Evolutionary conservation across 2,113 vertebrate species (phyloP).

Genomic region (Brachyistius frenatus): DNA sequence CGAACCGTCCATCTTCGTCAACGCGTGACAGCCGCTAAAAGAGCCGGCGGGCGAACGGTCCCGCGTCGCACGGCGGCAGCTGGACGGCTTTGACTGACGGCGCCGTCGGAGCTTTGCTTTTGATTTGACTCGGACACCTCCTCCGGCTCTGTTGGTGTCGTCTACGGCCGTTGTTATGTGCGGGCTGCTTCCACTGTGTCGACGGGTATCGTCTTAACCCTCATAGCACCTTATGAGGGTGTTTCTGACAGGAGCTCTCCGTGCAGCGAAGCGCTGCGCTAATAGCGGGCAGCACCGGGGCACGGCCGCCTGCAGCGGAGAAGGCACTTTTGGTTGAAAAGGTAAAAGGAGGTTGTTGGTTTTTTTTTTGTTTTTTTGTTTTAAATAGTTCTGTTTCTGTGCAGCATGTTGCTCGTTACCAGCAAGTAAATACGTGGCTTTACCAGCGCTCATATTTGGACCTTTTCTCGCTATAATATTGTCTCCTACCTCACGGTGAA

Average conservation of each 20-base stretch:
- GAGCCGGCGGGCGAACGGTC: slow-evolving; percentile 40
- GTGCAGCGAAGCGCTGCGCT: slow-evolving; percentile 7
- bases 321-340: background rate
- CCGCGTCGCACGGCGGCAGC: slow-evolving; percentile 63
- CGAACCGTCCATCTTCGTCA: slow-evolving; percentile 54
- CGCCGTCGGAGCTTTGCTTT: slow-evolving; percentile 52
- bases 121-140: slow-evolving; percentile 66
- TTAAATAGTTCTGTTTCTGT: too few species aligned
- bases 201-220: slow-evolving; percentile 73
- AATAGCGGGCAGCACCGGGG: slow-evolving; percentile 16
- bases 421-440: too few species aligned
- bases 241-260: slow-evolving; percentile 14
- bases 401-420: too few species aligned
- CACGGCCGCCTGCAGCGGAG: slow-evolving; percentile 9
- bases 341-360: too few species aligned
- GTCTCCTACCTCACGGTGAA: too few species aligned
- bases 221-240: slow-evolving; percentile 69
- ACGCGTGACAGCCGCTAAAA: slow-evolving; percentile 18
- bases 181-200: slow-evolving; percentile 58
- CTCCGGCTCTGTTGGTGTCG: slow-evolving; percentile 71
- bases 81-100: slow-evolving; percentile 54
- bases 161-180: slow-evolving; percentile 72
- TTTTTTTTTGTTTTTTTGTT: too few species aligned
- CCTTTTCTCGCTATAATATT: too few species aligned
- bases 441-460: too few species aligned